Evolutionary conservation across 1,140 invertebrate species (phyloP), one percentile per base, ranked within the genome.

Genomic region (Pogonus chalceus): DNA sequence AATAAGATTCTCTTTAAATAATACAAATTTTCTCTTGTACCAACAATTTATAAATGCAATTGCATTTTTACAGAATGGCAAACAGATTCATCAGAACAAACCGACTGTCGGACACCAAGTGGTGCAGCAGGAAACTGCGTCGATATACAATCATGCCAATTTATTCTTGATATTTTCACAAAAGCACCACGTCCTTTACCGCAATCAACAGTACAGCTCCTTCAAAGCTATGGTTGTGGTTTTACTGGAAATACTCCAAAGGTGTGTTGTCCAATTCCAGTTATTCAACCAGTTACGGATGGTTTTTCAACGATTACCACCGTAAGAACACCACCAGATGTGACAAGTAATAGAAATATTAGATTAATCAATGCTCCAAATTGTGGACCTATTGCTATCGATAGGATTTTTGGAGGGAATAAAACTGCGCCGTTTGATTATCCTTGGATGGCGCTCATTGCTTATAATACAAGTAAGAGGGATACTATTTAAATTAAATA

Each of bases 391-490:
- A 20, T 72, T 1, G 52, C 56, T n/a, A 60, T 55, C 2, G 61
- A 73, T 20, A 76, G 67, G 59, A 76, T 84, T 24, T 60, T 76
- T 20, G 75, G 76, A 10, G 82, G 81, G 0, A 75, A 78, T 20
- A 72, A 72, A 54, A 80, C 81, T 0, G 63, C 63, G 1, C 56
- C 84, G 1, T 75, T 74, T 52, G 78, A 83, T 55, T 81, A 77
- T 63, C 81, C 82, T 0, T 84, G 82, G 82, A 83, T 83, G 81
- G 79, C 77, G 0, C 64, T 83, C 0, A 59, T 84, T 4, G 68
- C 71, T 0, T 82, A 83, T 50, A 57, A 71, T 20, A 71, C 66
- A 53, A 60, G 75, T 76, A 67, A 54, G 59, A 21, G 37, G 23
- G n/a, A 35, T 52, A 23, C 35, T 46, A 20, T 56, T 51, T 31